A percentile compares a stretch with the other conserved stretches of the same genome.
These are phyloP conservation scores for Catalaphyllia jardinei DNA, from an alignment of 64 coral and sea anemone genomes.

Conservation along the genomic window DNA sequence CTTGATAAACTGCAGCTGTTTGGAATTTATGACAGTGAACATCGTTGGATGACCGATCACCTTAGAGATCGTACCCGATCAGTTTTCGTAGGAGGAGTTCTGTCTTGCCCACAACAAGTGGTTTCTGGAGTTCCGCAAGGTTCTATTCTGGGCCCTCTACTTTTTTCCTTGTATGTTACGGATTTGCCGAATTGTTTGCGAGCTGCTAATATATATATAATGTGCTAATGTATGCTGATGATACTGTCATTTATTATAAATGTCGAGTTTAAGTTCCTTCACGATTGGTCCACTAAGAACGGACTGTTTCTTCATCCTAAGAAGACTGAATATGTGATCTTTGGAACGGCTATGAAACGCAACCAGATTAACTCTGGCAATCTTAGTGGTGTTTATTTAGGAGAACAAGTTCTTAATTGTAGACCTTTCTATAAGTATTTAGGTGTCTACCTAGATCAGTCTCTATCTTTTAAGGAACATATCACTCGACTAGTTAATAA, in stretches of 20 bases:
- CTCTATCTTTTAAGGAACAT: background rate
- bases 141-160: too few species aligned
- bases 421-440: conserved; percentile 6
- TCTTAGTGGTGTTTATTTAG: background rate
- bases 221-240: conserved; percentile 14
- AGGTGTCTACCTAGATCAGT: conserved; percentile 2
- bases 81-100: too few species aligned
- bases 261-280: background rate
- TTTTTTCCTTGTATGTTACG: too few species aligned
- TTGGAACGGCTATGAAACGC: conserved; percentile 12
- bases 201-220: conserved; percentile 2
- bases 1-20: too few species aligned
- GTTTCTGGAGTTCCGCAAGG: too few species aligned
- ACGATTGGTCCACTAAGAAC: conserved; percentile 1
- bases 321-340: conserved; percentile 32
- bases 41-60: too few species aligned
- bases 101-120: too few species aligned
- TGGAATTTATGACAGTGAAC: too few species aligned
- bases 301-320: conserved; percentile 17
- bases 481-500: too few species aligned
- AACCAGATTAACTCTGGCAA: conserved; percentile 1
- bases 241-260: conserved; percentile 19
- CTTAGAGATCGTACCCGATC: too few species aligned
- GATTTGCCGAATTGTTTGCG: background rate
- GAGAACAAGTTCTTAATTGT: background rate